These are phyloP conservation scores for Suncus etruscus DNA, from an alignment of 2,113 vertebrate genomes.

Conservation along the genomic window DNA sequence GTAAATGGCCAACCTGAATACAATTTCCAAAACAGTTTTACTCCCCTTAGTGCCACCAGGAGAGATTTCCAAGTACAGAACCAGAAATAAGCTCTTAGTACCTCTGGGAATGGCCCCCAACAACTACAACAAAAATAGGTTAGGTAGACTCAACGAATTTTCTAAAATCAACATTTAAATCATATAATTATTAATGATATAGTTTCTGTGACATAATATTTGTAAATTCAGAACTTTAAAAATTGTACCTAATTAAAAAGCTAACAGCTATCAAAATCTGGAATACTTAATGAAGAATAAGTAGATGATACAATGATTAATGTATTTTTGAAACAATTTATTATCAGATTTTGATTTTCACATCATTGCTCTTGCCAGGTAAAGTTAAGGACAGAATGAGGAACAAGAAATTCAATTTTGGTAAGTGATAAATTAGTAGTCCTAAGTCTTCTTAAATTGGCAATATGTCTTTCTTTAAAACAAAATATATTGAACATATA, in stretches of 20 bases:
- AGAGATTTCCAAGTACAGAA: no score
- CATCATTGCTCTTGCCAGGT: not conserved
- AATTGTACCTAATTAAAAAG: not conserved
- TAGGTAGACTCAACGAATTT: not conserved
- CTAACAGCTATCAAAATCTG: not conserved
- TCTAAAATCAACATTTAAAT: constrained; percentile 27
- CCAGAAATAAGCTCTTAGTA: no score
- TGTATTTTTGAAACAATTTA: constrained; percentile 36
- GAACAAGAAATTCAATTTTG: constrained; percentile 29
- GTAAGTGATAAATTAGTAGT: constrained; percentile 1
- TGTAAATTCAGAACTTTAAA: not conserved
- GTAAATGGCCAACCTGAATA: no score
- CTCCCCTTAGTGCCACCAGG: no score
- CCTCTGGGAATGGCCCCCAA: no score
- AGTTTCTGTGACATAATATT: constrained; percentile 9
- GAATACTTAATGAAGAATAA: not conserved
- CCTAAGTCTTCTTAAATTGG: not conserved
- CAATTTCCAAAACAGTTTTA: no score
- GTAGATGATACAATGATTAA: not conserved
- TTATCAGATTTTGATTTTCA: not conserved
- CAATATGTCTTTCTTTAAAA: not conserved
- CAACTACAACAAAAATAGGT: not conserved
- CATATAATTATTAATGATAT: constrained; percentile 18
- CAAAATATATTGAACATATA: not conserved
- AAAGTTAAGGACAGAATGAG: not conserved